Evolutionary conservation across 2,797 vertebrate genomes (phyloP).

Genomic region (Notoglanidium macrostoma): DNA sequence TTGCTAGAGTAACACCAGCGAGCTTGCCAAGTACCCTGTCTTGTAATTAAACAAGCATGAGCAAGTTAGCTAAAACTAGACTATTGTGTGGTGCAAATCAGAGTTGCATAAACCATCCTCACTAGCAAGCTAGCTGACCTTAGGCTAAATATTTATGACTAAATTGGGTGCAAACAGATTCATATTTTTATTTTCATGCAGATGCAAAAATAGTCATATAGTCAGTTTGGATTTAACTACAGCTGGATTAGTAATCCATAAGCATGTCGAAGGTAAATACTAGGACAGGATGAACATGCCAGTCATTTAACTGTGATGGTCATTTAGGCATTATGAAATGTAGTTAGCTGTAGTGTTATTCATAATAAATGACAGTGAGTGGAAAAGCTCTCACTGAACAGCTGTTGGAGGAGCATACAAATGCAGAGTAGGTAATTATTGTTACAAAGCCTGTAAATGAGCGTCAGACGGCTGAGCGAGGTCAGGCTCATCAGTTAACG

Average conservation of each 20-base stretch:
- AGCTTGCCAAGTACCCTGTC: background rate
- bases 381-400: conserved; percentile 17
- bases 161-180: background rate
- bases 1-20: background rate
- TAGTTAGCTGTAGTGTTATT: conserved; percentile 4
- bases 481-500: background rate
- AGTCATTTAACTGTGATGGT: background rate
- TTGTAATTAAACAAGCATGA: background rate
- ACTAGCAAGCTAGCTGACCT: background rate
- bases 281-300: background rate
- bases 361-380: conserved; percentile 1
- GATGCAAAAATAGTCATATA: background rate
- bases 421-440: conserved; percentile 4
- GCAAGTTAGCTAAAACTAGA: background rate
- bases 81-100: background rate
- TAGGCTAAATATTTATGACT: background rate
- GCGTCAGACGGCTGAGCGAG: background rate
- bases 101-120: background rate
- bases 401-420: conserved; percentile 4
- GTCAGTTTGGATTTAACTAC: conserved; percentile 1
- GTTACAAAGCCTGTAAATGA: background rate
- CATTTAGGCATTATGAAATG: background rate
- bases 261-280: background rate
- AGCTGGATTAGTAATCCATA: conserved; percentile 23
- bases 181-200: background rate